A percentile compares a stretch with the other conserved stretches of the same genome.
Conservation (phyloP, 2,797 vertebrate species). For the Sphenopsis melanotis region DNA sequence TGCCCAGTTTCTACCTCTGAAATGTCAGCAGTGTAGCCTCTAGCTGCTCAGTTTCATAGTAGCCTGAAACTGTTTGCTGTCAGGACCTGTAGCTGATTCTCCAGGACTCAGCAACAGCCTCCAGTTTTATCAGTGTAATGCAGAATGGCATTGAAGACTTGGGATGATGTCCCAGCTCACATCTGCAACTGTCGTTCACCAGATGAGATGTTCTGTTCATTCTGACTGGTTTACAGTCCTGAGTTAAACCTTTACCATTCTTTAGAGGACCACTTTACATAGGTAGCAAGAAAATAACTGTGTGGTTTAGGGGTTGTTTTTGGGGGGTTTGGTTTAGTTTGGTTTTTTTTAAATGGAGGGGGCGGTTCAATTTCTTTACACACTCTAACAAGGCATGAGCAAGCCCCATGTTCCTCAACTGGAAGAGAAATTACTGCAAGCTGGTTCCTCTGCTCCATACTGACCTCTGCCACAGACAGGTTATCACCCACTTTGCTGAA, state of each 20-base stretch:
- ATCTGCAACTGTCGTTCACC: neutral
- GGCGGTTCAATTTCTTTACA: neutral
- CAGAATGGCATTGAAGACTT: neutral
- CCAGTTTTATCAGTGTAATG: neutral
- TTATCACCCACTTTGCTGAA: neutral
- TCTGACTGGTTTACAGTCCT: neutral
- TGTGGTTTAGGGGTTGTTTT: neutral
- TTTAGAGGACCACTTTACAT: neutral
- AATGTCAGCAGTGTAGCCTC: neutral
- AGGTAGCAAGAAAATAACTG: neutral
- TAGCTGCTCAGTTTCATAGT: neutral
- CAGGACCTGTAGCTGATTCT: neutral
- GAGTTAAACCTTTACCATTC: neutral
- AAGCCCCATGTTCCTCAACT: accelerated
- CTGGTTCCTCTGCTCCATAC: neutral
- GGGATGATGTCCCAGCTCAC: neutral
- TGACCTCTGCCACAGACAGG: neutral
- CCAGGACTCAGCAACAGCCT: neutral
- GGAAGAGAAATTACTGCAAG: neutral
- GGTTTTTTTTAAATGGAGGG: accelerated
- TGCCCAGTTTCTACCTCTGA: neutral
- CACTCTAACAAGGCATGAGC: neutral
- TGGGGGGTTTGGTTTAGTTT: neutral
- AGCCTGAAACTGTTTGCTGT: neutral
- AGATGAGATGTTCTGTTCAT: neutral